phyloP scores from a whole-genome alignment of 2,888 invertebrate genomes.

The Athalia circularis region DNA sequence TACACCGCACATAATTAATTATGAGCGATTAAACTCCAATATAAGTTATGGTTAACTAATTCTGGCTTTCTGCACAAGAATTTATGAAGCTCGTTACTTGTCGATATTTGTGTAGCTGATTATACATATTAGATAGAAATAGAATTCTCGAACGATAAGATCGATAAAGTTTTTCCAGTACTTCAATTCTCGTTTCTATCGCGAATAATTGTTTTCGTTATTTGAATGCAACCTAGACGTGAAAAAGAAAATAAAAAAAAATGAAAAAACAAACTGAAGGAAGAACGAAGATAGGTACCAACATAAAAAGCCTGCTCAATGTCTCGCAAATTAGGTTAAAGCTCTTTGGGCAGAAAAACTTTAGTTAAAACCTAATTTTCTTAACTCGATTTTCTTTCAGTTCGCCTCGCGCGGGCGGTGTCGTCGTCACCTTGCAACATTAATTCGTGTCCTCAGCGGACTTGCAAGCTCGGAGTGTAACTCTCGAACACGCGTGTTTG shows the following conservation, averaged over 20 bases:
- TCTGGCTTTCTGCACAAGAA: constrained; percentile 13
- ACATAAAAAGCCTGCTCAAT: not conserved
- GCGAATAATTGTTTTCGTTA: too few relatives aligned
- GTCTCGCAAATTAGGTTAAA: constrained; percentile 20
- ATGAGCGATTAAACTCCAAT: constrained; percentile 17
- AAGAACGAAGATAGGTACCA: too few relatives aligned
- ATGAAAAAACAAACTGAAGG: too few relatives aligned
- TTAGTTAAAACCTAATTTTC: constrained; percentile 35
- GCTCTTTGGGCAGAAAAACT: constrained; percentile 25
- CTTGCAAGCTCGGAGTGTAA: constrained; percentile 12
- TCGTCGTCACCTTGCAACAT: constrained; percentile 18
- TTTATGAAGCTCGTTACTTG: not conserved
- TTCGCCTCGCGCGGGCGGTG: not conserved
- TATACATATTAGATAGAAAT: too few relatives aligned
- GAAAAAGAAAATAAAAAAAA: not conserved
- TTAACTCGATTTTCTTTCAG: constrained; percentile 20
- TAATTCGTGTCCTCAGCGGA: constrained; percentile 28
- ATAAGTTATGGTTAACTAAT: constrained; percentile 19
- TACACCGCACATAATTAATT: constrained; percentile 34
- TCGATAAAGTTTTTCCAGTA: too few relatives aligned
- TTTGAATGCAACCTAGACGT: too few relatives aligned
- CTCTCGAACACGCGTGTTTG: constrained; percentile 16
- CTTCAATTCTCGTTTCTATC: too few relatives aligned
- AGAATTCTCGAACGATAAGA: too few relatives aligned
- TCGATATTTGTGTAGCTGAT: too few relatives aligned